These are phyloP conservation scores for Valencia hispanica DNA, from an alignment of 2,797 vertebrate genomes.

Conservation along the genomic window DNA sequence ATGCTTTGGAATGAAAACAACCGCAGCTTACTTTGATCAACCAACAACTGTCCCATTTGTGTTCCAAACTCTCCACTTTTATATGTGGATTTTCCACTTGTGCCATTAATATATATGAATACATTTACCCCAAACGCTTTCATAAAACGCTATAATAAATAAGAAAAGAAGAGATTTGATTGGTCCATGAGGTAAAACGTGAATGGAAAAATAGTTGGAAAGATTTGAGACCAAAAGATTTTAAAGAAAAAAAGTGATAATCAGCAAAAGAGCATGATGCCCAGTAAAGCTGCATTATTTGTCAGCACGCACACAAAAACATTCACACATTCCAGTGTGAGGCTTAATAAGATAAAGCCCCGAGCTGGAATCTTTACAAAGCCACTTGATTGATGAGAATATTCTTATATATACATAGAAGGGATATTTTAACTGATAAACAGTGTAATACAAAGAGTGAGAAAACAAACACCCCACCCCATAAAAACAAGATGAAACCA, in stretches of 20 bases:
- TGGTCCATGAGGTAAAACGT: constrained; percentile 80
- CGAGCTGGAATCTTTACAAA: constrained; percentile 48
- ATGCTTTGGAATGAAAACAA: constrained; percentile 83
- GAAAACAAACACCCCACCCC: constrained; percentile 22
- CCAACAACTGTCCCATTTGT: constrained; percentile 34
- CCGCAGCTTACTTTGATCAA: constrained; percentile 53
- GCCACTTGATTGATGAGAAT: constrained; percentile 54
- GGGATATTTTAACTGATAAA: constrained; percentile 39
- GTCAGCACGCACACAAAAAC: constrained; percentile 8
- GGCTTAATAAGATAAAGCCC: constrained; percentile 22
- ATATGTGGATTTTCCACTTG: constrained; percentile 69
- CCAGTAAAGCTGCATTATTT: constrained; percentile 25
- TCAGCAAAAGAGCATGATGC: constrained; percentile 42
- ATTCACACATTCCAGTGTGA: constrained; percentile 19
- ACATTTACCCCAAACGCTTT: constrained; percentile 25
- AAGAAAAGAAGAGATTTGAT: constrained; percentile 75
- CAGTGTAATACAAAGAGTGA: constrained; percentile 29
- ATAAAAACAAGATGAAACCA: constrained; percentile 40
- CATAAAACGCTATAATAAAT: constrained; percentile 74
- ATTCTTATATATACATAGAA: constrained; percentile 67
- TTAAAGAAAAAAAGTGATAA: constrained; percentile 35
- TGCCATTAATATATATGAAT: constrained; percentile 59
- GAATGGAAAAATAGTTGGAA: constrained; percentile 47
- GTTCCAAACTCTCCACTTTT: constrained; percentile 70
- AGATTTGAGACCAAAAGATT: constrained; percentile 29